Percentiles rank a stretch among this genome's conserved stretches.
These are phyloP conservation scores for Drosophila quinaria DNA, from an alignment of 2,888 invertebrate species.

Conservation along the genomic window DNA sequence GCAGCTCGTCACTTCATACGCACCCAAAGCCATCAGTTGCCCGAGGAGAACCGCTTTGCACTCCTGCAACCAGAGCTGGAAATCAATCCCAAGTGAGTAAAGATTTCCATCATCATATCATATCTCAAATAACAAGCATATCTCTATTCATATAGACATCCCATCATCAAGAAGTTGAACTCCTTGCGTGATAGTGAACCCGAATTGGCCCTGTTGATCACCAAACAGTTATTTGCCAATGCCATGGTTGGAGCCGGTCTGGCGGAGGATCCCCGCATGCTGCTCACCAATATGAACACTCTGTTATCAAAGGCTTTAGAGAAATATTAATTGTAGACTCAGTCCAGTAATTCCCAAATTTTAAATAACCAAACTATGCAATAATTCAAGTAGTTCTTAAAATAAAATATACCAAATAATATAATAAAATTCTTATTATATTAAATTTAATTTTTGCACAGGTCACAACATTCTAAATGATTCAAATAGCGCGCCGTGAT, in stretches of 20 bases:
- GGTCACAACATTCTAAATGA: background rate
- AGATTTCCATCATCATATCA: no score
- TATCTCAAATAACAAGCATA: background rate
- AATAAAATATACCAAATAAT: constrained; percentile 19
- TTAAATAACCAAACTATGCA: constrained; percentile 19
- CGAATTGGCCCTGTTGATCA: constrained; percentile 93
- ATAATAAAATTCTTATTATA: background rate
- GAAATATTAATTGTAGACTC: constrained; percentile 87
- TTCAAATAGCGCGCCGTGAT: background rate
- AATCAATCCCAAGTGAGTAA: constrained; percentile 94
- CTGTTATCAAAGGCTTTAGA: constrained; percentile 93
- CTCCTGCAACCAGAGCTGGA: constrained; percentile 96
- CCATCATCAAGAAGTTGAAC: constrained; percentile 95
- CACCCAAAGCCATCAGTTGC: constrained; percentile 92
- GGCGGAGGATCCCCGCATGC: constrained; percentile 94
- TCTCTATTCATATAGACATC: constrained; percentile 88
- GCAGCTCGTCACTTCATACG: constrained; percentile 97
- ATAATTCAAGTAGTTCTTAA: constrained; percentile 8
- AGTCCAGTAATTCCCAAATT: constrained; percentile 13
- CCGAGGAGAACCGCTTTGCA: constrained; percentile 94
- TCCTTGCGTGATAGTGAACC: constrained; percentile 91
- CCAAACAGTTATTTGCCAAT: constrained; percentile 96
- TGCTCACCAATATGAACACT: constrained; percentile 95
- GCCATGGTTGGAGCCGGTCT: constrained; percentile 98
- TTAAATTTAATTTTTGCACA: no score